phyloP scores from a whole-genome alignment of 2,797 vertebrate genomes.

The Balearica regulorum region DNA sequence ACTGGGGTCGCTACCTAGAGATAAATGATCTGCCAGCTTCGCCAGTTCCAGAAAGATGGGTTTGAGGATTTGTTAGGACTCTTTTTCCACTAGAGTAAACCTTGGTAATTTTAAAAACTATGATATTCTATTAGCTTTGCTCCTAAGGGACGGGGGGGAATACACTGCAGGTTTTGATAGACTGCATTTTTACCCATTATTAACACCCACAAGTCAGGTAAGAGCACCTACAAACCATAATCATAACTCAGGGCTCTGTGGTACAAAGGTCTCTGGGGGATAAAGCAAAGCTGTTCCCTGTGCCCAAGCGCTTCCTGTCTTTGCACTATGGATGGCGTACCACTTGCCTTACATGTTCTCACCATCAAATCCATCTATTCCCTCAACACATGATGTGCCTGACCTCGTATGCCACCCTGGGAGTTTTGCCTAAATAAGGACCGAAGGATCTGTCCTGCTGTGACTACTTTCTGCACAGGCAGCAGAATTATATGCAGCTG shows the following conservation, averaged over 20 bases:
- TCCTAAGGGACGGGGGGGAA: neutral
- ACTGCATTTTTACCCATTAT: neutral
- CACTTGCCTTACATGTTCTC: neutral
- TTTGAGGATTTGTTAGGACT: neutral
- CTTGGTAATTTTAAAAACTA: neutral
- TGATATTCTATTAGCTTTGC: neutral
- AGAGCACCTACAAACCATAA: neutral
- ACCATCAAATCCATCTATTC: neutral
- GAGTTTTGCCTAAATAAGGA: constrained; percentile 27
- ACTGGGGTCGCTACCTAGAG: neutral
- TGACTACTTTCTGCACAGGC: neutral
- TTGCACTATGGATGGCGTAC: neutral
- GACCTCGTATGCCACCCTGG: neutral
- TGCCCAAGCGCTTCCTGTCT: neutral
- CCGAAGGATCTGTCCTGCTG: neutral
- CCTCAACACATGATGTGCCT: neutral
- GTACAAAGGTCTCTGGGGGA: neutral
- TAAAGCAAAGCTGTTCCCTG: neutral
- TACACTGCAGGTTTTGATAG: neutral
- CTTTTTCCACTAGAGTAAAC: neutral
- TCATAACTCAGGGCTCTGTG: neutral
- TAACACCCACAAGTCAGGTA: neutral
- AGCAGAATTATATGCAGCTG: constrained; percentile 42
- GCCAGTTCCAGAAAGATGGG: neutral
- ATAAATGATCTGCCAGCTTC: neutral